phyloP scores from a whole-genome alignment of 2,113 vertebrate genomes.

The Rhinolophus sinicus region DNA sequence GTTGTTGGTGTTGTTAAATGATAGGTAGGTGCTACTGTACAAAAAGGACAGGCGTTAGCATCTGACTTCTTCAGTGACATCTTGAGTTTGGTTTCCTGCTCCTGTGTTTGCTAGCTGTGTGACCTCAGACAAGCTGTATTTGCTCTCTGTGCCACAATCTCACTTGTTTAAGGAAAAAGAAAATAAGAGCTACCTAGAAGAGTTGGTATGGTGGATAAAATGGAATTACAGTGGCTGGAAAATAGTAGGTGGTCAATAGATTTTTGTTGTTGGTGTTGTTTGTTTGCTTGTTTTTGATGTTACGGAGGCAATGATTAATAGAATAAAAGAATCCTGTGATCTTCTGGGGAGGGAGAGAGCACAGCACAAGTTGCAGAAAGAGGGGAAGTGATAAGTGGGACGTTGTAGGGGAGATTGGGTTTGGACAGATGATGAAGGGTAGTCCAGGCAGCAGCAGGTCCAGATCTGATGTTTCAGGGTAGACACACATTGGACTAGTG shows the following conservation, averaged over 20 bases:
- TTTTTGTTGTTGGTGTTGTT: neutral
- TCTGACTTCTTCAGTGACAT: neutral
- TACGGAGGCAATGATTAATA: neutral
- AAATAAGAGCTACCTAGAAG: neutral
- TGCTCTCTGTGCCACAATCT: neutral
- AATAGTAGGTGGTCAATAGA: neutral
- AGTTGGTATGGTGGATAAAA: neutral
- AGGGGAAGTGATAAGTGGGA: neutral
- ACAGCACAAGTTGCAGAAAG: neutral
- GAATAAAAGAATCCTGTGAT: neutral
- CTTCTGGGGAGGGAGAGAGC: neutral
- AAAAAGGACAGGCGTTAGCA: neutral
- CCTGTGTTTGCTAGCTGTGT: neutral
- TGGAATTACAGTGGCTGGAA: neutral
- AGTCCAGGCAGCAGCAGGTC: neutral
- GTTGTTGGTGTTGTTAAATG: neutral
- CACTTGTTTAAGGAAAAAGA: neutral
- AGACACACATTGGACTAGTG: neutral
- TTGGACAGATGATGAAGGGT: neutral
- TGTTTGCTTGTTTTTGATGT: neutral
- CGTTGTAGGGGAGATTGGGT: neutral
- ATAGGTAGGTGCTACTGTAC: neutral
- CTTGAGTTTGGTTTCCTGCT: neutral
- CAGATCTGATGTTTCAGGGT: neutral
- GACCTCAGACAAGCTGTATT: neutral